phyloP scores from a whole-genome alignment of 2,113 vertebrate species.

The Lates calcarifer region DNA sequence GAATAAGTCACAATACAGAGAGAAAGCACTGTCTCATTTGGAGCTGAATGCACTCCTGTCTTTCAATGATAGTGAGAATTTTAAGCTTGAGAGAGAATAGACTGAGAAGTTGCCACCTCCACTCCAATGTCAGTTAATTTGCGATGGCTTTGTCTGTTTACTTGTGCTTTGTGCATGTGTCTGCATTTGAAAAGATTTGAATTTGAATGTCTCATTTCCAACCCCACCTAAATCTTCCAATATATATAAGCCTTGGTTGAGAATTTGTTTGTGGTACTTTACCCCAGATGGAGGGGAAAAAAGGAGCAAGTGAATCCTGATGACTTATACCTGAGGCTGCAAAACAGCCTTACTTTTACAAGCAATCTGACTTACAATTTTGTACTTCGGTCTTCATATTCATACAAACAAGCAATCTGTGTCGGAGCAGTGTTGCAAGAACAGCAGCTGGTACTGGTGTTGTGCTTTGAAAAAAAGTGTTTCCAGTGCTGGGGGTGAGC shows the following conservation, averaged over 20 bases:
- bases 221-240: constrained; percentile 10
- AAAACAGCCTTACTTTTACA: not conserved
- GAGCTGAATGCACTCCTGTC: constrained; percentile 42
- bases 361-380: constrained; percentile 5
- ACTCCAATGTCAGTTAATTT: constrained; percentile 44
- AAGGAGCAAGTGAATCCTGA: not conserved
- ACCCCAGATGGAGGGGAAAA: not conserved
- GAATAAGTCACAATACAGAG: constrained; percentile 27
- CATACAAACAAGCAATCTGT: not conserved
- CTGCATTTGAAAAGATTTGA: constrained; percentile 42
- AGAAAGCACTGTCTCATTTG: constrained; percentile 54
- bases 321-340: constrained; percentile 4
- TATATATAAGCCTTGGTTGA: constrained; percentile 13
- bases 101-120: constrained; percentile 32
- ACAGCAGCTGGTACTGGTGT: not conserved
- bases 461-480: not conserved
- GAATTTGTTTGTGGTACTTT: constrained; percentile 20
- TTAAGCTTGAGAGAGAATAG: constrained; percentile 34
- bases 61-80: constrained; percentile 58
- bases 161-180: constrained; percentile 26
- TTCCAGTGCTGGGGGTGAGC: too few relatives aligned
- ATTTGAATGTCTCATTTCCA: constrained; percentile 33
- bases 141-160: constrained; percentile 49
- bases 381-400: constrained; percentile 4
- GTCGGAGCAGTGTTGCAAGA: not conserved